Evolutionary conservation across 2,888 invertebrate species (phyloP).

Genomic region (Mylabris sibirica): DNA sequence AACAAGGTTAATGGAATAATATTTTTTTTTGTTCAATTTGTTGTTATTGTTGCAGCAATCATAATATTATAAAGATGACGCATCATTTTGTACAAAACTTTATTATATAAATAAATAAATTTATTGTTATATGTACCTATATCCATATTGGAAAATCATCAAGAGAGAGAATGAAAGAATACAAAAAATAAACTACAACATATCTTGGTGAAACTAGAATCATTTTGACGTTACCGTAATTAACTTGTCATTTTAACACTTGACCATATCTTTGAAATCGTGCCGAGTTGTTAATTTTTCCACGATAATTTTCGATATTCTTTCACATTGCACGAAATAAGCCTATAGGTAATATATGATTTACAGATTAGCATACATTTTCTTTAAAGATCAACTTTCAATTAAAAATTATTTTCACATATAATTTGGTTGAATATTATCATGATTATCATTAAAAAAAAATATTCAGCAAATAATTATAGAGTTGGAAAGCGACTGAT

Average conservation of each 20-base stretch:
- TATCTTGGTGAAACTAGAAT: neutral
- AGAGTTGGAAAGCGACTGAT: neutral
- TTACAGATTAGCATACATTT: neutral
- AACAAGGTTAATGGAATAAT: conserved; percentile 6
- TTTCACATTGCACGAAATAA: neutral
- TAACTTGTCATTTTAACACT: neutral
- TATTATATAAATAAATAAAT: neutral
- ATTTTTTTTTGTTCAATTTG: neutral
- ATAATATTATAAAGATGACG: conserved; percentile 3
- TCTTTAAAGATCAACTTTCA: conserved; percentile 1
- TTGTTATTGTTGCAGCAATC: conserved; percentile 3
- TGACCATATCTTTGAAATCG: neutral
- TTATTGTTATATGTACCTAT: neutral
- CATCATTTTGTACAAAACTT: neutral
- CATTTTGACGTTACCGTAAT: neutral
- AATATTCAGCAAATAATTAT: neutral
- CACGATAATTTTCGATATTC: neutral
- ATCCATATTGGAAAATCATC: neutral
- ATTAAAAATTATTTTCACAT: conserved; percentile 10
- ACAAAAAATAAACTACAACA: neutral
- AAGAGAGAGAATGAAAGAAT: no score
- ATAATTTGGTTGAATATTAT: neutral
- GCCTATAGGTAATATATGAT: no score
- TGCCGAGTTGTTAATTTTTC: neutral
- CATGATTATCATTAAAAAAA: neutral